Evolutionary conservation across 2,888 invertebrate species (phyloP).

Genomic region (Tenthredo livida): DNA sequence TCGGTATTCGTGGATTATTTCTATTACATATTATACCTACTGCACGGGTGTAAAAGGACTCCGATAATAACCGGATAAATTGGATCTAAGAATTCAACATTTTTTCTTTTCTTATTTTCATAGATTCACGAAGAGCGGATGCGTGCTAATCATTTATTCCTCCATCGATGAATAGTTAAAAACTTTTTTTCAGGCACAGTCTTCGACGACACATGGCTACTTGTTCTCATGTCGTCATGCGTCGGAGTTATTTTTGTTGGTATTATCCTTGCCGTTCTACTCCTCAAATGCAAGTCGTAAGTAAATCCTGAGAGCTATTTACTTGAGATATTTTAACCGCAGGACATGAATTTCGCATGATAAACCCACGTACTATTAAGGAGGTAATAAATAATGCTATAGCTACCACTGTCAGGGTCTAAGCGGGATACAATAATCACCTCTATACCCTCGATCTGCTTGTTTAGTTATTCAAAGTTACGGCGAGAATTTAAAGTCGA

Average conservation of each 20-base stretch:
- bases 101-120: not conserved
- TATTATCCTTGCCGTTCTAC: conserved; percentile 87
- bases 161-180: conserved; percentile 61
- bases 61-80: not conserved
- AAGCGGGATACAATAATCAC: not conserved
- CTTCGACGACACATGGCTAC: conserved; percentile 90
- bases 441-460: not conserved
- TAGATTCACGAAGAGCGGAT: not conserved
- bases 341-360: conserved; percentile 2
- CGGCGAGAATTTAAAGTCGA: conserved; percentile 6
- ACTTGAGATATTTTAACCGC: not conserved
- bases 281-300: conserved; percentile 92
- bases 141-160: conserved; percentile 66
- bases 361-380: not conserved
- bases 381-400: not conserved
- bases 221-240: conserved; percentile 89
- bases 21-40: not conserved
- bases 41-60: not conserved
- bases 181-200: conserved; percentile 79
- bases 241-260: conserved; percentile 90
- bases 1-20: not conserved
- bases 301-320: conserved; percentile 71
- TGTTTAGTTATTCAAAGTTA: conserved; percentile 13
- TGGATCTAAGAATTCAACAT: not conserved
- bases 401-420: not conserved